Evolutionary conservation across 2,888 invertebrate species (phyloP).

Genomic region (Drosophila niveifrons): DNA sequence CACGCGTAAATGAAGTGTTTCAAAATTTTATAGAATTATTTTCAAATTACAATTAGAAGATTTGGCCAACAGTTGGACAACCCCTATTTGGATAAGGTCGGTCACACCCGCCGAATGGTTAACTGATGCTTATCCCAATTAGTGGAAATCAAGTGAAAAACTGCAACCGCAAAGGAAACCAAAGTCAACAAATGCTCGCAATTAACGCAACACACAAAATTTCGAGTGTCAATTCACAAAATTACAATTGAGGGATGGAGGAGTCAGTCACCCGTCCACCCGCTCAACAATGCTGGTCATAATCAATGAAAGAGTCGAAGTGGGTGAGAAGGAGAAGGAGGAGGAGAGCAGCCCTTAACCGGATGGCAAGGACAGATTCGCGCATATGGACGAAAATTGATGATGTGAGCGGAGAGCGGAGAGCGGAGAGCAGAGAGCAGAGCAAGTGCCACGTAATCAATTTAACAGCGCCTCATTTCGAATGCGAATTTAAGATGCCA

Average conservation of each 20-base stretch:
- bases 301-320: background rate
- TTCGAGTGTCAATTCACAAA: conserved; percentile 62
- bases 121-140: conserved; percentile 65
- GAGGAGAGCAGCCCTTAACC: conserved; percentile 35
- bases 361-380: conserved; percentile 47
- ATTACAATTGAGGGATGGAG: conserved; percentile 24
- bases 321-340: conserved; percentile 4
- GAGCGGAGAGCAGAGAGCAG: background rate
- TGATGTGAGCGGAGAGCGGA: conserved; percentile 58
- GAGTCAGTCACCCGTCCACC: conserved; percentile 1
- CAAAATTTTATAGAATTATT: conserved; percentile 2
- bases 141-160: conserved; percentile 60
- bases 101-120: conserved; percentile 26
- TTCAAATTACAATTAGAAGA: conserved; percentile 12
- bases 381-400: conserved; percentile 78
- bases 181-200: conserved; percentile 75
- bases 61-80: background rate
- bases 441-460: conserved; percentile 78
- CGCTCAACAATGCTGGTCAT: conserved; percentile 33
- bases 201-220: conserved; percentile 69
- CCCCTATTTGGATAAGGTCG: background rate
- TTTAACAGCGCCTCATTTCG: conserved; percentile 70
- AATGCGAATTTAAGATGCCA: conserved; percentile 80
- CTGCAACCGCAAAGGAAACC: conserved; percentile 42
- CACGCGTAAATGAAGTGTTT: background rate